A percentile compares a stretch with the other conserved stretches of the same genome.
Evolutionary conservation across 1,140 invertebrate genomes (phyloP).

Genomic region (Diorhabda sublineata): DNA sequence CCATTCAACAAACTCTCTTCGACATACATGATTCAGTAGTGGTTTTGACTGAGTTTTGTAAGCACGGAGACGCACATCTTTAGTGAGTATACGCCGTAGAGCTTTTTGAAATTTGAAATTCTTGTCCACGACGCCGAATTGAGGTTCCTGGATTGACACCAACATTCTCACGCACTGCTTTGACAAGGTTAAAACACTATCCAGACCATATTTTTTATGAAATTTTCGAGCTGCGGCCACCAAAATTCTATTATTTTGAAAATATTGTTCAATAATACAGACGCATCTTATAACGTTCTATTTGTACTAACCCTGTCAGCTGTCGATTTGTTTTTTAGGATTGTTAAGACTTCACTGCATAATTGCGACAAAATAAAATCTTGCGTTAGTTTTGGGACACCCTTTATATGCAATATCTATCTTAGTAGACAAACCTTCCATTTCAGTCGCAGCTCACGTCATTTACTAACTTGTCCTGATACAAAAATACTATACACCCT

Average conservation of each 20-base stretch:
- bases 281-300: background rate
- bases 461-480: too few species aligned
- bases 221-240: background rate
- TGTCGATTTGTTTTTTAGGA: background rate
- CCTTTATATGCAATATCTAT: conserved; percentile 46
- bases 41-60: too few species aligned
- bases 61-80: background rate
- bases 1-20: too few species aligned
- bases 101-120: background rate
- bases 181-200: background rate
- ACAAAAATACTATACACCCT: too few species aligned
- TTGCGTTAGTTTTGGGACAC: background rate
- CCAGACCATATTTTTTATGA: background rate
- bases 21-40: too few species aligned
- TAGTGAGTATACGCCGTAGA: background rate
- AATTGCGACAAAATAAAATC: background rate
- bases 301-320: background rate
- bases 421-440: too few species aligned
- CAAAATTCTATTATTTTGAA: background rate
- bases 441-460: too few species aligned
- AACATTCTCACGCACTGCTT: background rate
- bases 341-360: background rate
- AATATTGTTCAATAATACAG: background rate
- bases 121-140: background rate
- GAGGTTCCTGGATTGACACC: background rate